Percentiles rank a stretch among this genome's conserved stretches.
Conservation (phyloP, 2,888 invertebrate species). For the Glaucopsyche alexis region DNA sequence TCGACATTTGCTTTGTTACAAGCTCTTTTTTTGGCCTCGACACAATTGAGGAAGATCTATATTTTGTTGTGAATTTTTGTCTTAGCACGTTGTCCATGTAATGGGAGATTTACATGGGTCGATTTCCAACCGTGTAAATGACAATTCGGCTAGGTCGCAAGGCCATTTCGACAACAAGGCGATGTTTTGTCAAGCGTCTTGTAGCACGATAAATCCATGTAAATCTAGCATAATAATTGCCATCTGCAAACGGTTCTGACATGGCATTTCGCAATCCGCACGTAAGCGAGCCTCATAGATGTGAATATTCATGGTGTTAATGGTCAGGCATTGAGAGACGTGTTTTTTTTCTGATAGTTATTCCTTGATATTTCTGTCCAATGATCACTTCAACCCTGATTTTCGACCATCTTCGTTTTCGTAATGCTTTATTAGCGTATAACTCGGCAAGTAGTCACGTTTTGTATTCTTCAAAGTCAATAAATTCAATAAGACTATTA, state of each 20-base stretch:
- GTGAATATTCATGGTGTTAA: background rate
- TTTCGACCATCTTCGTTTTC: too few relatives aligned
- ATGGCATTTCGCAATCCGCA: background rate
- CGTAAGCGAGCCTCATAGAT: background rate
- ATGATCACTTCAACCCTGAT: background rate
- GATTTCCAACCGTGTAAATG: too few relatives aligned
- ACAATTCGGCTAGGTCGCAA: too few relatives aligned
- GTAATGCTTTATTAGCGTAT: too few relatives aligned
- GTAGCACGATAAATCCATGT: too few relatives aligned
- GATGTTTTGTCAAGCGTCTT: too few relatives aligned
- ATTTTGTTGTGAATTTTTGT: background rate
- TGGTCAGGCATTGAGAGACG: background rate
- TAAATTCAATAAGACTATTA: background rate
- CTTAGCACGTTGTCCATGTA: too few relatives aligned
- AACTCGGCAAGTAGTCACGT: background rate
- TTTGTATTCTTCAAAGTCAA: background rate
- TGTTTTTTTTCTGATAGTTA: background rate
- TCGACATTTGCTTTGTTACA: background rate
- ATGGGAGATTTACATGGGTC: too few relatives aligned
- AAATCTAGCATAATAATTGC: background rate
- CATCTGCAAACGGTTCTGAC: background rate
- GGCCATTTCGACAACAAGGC: too few relatives aligned
- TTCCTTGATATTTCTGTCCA: background rate
- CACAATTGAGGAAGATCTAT: background rate
- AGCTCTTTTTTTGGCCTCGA: background rate